These are phyloP conservation scores for Chaetodon trifascialis DNA, from an alignment of 2,113 vertebrate species.

Conservation along the genomic window DNA sequence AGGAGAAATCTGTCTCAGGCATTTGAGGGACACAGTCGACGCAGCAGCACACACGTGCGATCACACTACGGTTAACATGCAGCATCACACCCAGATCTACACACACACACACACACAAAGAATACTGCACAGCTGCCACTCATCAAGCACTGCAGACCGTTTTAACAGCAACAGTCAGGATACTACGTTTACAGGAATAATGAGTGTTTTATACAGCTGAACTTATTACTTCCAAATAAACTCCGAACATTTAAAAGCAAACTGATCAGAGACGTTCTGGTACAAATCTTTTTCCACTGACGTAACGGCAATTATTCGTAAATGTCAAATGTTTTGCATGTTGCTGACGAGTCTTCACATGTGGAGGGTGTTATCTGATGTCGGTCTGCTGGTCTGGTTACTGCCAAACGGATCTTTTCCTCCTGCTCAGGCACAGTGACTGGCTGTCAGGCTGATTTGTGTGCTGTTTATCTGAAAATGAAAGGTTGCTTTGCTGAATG, in stretches of 20 bases:
- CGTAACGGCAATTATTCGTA: neutral
- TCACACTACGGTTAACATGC: too few relatives aligned
- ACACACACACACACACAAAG: too few relatives aligned
- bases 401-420: neutral
- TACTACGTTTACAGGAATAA: neutral
- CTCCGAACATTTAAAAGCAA: neutral
- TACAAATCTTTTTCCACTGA: neutral
- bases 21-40: too few relatives aligned
- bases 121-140: too few relatives aligned
- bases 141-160: too few relatives aligned
- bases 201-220: too few relatives aligned
- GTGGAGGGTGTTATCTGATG: neutral
- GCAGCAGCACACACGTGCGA: too few relatives aligned
- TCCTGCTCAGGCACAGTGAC: neutral
- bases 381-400: neutral
- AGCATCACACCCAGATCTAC: too few relatives aligned
- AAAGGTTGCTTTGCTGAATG: neutral
- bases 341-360: constrained; percentile 3
- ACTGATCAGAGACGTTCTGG: neutral
- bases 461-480: neutral
- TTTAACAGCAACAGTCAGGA: neutral
- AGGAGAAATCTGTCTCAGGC: too few relatives aligned
- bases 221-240: neutral
- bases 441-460: neutral
- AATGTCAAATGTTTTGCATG: neutral